Base-by-base conservation (phyloP, 2,797 vertebrate genomes). In the Chaetophractus vellerosus region DNA sequence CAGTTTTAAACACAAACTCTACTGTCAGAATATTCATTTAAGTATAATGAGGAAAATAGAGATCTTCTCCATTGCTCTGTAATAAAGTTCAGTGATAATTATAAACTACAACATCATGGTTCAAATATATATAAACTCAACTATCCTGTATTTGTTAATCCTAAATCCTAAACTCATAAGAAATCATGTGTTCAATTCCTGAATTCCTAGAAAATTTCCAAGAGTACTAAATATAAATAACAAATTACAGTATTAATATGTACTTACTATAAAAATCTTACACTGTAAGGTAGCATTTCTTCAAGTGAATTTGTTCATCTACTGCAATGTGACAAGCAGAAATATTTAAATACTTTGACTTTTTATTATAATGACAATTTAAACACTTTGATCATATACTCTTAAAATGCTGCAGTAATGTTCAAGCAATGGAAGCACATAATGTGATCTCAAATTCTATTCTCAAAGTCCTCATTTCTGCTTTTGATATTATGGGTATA, bases 31-130 rank as follows among this genome's bases (percentile, higher is more conserved):
- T 63, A 68, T 38, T 79, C 5, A 81, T 26, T 55, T 90, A 68
- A 95, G 64, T 19, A 68, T 63, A 82, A n/a, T 61, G 28, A 88
- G 83, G 26, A 33, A 87, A 91, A 69, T 0, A 71, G 50, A 78
- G 52, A 23, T 84, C 1, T 76, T 84, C 2, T 78, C 50, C 24
- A 80, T 87, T 41, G 15, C 6, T 2, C 28, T 2, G 19, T n/a
- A 31, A 68, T 61, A 6, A 41, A 61, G 55, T 84, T 85, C 45
- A 87, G 16, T 16, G 12, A 24, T 19, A 45, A 63, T 48, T 52
- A 69, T 79, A 79, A 33, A 52, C 31, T 19, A 84, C 83, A 86
- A 79, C 1, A 88, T 19, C 12, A 21, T 21, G 11, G 23, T 66
- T 33, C 52, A 55, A 19, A 55, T 21, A 55, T 55, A 55, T 19